Evolutionary conservation across 1,140 invertebrate species (phyloP), one percentile per base, ranked within the genome.

Genomic region (Drosophila suzukii): DNA sequence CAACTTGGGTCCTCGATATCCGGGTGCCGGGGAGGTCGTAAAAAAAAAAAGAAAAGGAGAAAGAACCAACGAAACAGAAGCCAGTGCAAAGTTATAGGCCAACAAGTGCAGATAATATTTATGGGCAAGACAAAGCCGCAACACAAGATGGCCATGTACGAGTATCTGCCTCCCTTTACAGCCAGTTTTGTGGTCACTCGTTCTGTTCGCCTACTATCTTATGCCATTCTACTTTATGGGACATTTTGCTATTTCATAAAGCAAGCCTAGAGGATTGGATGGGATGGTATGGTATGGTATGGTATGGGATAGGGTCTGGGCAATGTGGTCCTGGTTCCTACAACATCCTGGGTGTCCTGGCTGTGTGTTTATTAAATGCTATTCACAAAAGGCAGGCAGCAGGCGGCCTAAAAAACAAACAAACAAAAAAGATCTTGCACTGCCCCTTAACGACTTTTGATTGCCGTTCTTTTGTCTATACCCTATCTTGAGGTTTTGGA

Each of bases 331-430:
- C 15, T 38, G 2, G 24, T 8, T 11, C 15, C 12, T n/a, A 27
- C 20, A 44, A n/a, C 63, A 70, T 71, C 70, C 70, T 75, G 70
- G 68, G 71, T 74, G 71, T 73, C 50, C 75, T 61, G 30, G 46
- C 50, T 68, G 59, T 63, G 63, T 80, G 81, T 84, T 83, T 83
- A 83, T 83, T 83, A 83, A 83, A 83, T 83, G 81, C 71, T 63
- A 76, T 75, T 75, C 58, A 84, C 81, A 83, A 80, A 50, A 54
- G 44, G 17, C 63, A 50, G 32, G 17, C 65, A 41, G 66, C 62
- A 67, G 63, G 66, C 67, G 58, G 70, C 70, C 72, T 44, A 60
- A 72, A 79, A 83, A 83, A 79, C 51, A 58, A 50, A 70, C 41
- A 71, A 70, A 68, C 59, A 36, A 54, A 38, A 38, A 39, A 17